phyloP scores from a whole-genome alignment of 2,888 invertebrate species.

The Halictus quadricinctus region DNA sequence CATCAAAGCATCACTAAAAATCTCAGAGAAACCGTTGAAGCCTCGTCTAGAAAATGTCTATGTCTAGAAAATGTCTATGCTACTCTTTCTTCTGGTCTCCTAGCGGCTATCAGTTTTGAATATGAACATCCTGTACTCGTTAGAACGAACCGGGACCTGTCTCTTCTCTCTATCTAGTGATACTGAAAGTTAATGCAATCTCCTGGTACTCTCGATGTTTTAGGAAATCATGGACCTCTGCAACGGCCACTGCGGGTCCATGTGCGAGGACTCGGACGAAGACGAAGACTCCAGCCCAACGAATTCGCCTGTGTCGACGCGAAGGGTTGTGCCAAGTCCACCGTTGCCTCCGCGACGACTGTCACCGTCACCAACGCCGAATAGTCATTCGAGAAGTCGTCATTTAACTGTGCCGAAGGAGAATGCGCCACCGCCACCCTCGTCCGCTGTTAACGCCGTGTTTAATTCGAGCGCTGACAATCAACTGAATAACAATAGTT shows the following conservation, averaged over 20 bases:
- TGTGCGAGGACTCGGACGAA: conserved; percentile 79
- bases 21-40: not conserved
- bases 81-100: too few species aligned
- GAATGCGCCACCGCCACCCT: conserved; percentile 80
- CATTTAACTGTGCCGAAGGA: conserved; percentile 82
- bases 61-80: not conserved
- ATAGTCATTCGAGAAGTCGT: conserved; percentile 75
- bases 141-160: not conserved
- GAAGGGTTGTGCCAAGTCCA: conserved; percentile 82
- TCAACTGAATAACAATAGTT: conserved; percentile 79
- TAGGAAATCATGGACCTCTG: conserved; percentile 81
- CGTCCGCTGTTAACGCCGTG: conserved; percentile 76
- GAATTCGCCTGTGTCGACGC: conserved; percentile 77
- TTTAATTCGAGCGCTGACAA: conserved; percentile 74
- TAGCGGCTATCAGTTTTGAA: not conserved
- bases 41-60: not conserved
- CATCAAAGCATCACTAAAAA: not conserved
- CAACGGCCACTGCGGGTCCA: conserved; percentile 78
- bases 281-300: conserved; percentile 80
- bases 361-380: conserved; percentile 81
- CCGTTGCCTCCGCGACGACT: conserved; percentile 86
- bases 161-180: not conserved
- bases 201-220: conserved; percentile 67
- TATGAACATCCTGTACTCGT: conserved; percentile 8
- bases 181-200: conserved; percentile 33